Percentiles rank a stretch among this genome's conserved stretches.
These are phyloP conservation scores for Myripristis murdjan DNA, from an alignment of 2,797 vertebrate genomes.

Conservation along the genomic window DNA sequence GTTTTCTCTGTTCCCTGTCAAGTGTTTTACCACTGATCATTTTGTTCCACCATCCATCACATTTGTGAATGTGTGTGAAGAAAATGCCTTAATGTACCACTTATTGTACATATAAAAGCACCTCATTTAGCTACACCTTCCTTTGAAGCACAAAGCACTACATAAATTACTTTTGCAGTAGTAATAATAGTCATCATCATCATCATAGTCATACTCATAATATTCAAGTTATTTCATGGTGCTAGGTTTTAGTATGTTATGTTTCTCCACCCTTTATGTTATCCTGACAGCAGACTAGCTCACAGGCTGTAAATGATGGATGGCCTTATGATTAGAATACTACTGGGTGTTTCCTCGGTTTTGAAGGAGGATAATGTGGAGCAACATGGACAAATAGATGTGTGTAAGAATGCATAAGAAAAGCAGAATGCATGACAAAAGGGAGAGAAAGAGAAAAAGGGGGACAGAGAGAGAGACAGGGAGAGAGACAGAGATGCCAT, in stretches of 20 bases:
- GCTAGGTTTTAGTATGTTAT: background rate
- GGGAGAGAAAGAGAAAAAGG: background rate
- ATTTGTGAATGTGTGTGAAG: conserved; percentile 13
- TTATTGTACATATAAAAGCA: too few relatives aligned
- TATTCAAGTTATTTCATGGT: background rate
- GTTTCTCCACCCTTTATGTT: conserved; percentile 1
- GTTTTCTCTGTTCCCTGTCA: conserved; percentile 20
- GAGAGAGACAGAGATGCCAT: background rate
- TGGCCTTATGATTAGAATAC: conserved; percentile 35
- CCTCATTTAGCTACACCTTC: too few relatives aligned
- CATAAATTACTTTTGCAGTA: too few relatives aligned
- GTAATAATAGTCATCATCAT: too few relatives aligned
- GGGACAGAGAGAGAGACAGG: background rate
- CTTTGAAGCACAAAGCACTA: too few relatives aligned
- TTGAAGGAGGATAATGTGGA: conserved; percentile 42
- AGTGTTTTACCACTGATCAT: conserved; percentile 42
- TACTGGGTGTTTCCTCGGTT: conserved; percentile 52
- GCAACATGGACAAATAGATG: conserved; percentile 47
- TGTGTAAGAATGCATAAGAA: conserved; percentile 16
- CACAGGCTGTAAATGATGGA: conserved; percentile 35
- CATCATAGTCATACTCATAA: too few relatives aligned
- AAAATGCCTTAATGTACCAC: conserved; percentile 8
- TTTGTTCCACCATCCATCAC: conserved; percentile 53
- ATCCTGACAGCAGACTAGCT: conserved; percentile 25
- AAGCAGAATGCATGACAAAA: background rate